Conservation (phyloP, 2,888 invertebrate genomes). For the Tenthredo scrophulariae region DNA sequence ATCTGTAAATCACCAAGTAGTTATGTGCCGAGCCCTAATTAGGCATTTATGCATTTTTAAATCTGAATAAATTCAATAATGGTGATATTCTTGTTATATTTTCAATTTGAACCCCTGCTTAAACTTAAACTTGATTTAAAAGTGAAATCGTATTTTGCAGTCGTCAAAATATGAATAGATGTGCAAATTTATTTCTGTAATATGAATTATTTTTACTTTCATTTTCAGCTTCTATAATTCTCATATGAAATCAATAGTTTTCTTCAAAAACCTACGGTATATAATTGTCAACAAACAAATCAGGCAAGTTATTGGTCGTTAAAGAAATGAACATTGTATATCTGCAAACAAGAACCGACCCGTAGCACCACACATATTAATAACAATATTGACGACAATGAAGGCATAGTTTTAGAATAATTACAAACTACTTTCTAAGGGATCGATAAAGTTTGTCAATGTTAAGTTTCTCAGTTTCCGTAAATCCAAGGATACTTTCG, state of each 20-base stretch:
- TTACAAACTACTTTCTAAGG: conserved; percentile 68
- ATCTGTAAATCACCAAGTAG: background rate
- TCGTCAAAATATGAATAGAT: background rate
- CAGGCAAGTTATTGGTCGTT: background rate
- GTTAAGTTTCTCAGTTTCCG: conserved; percentile 88
- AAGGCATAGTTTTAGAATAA: conserved; percentile 50
- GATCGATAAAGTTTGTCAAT: conserved; percentile 83
- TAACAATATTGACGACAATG: conserved; percentile 43
- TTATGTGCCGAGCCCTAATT: background rate
- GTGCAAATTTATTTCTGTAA: background rate
- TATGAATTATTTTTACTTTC: background rate
- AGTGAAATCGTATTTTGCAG: background rate
- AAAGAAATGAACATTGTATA: background rate
- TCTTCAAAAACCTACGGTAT: background rate
- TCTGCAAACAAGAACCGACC: background rate
- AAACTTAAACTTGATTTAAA: background rate
- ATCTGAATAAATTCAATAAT: background rate
- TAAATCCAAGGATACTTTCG: conserved; percentile 94
- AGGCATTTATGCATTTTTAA: background rate
- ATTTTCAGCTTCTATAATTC: background rate
- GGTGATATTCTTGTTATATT: background rate
- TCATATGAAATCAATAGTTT: background rate
- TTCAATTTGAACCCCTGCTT: conserved; percentile 16
- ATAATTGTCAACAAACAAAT: background rate
- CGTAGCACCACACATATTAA: conserved; percentile 47